phyloP scores from a whole-genome alignment of 2,797 vertebrate species.

The Australoheros facetus region DNA sequence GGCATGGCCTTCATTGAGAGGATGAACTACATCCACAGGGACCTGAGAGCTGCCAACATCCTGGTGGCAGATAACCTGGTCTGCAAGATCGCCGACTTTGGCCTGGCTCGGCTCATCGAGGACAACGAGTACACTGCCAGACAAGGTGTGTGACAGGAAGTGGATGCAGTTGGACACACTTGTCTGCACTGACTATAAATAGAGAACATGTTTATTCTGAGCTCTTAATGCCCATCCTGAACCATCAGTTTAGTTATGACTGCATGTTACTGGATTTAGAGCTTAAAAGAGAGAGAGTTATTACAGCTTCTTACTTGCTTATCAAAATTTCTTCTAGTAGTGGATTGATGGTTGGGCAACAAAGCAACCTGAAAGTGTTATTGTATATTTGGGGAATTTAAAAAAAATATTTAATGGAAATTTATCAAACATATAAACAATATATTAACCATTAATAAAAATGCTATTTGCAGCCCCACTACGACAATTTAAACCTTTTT shows the following conservation, averaged over 20 bases:
- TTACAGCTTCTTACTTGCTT: neutral
- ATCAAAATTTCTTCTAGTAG: neutral
- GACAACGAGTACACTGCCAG: constrained; percentile 98
- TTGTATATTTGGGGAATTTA: neutral
- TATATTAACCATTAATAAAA: neutral
- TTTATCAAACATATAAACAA: no score
- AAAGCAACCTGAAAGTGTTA: neutral
- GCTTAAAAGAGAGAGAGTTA: neutral
- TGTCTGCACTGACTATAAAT: neutral
- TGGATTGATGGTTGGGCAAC: neutral
- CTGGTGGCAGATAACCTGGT: constrained; percentile 97
- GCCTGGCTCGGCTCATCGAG: constrained; percentile 96
- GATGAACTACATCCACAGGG: constrained; percentile 99
- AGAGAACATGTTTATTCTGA: neutral
- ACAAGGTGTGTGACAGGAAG: constrained; percentile 84
- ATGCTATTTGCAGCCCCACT: neutral
- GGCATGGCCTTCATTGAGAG: constrained; percentile 99
- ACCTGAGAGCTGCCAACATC: constrained; percentile 97
- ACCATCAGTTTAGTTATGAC: neutral
- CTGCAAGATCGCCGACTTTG: constrained; percentile 98
- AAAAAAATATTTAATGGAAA: no score
- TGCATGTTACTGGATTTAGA: neutral
- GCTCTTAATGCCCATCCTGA: neutral
- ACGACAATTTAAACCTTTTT: no score
- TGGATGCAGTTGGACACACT: neutral